Conservation (phyloP, 1,140 invertebrate species). For the Apocrypta bakeri region DNA sequence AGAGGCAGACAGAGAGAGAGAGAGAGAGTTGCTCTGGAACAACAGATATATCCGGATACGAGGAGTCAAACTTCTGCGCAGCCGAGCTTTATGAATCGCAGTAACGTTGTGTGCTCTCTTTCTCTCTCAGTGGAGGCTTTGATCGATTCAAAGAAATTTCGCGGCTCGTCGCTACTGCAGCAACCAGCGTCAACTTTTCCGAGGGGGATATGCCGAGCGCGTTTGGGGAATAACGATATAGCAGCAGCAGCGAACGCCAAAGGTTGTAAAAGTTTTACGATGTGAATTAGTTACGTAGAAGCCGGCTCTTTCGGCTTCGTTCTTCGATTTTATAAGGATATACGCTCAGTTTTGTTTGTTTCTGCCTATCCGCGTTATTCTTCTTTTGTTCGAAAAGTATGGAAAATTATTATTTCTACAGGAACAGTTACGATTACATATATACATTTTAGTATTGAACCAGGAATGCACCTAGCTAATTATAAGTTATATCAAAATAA, state of each 20-base stretch:
- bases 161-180: not conserved
- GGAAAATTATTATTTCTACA: too few species aligned
- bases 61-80: conserved; percentile 11
- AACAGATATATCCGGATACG: conserved; percentile 24
- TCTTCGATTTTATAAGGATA: not conserved
- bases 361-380: not conserved
- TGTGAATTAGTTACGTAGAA: conserved; percentile 2
- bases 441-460: too few species aligned
- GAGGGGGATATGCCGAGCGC: not conserved
- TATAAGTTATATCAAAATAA: too few species aligned
- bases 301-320: not conserved
- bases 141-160: conserved; percentile 35
- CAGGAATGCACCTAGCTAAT: too few species aligned
- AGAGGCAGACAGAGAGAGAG: not conserved
- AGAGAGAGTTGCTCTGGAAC: not conserved
- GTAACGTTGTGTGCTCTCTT: not conserved
- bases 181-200: not conserved
- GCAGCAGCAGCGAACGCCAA: not conserved
- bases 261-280: conserved; percentile 25
- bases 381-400: too few species aligned
- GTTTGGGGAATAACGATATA: not conserved
- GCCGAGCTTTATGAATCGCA: conserved; percentile 42
- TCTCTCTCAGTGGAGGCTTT: conserved; percentile 7
- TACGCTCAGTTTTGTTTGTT: not conserved
- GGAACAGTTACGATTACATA: too few species aligned